Conservation (phyloP, 1,140 invertebrate genomes). For the Lineus longissimus region DNA sequence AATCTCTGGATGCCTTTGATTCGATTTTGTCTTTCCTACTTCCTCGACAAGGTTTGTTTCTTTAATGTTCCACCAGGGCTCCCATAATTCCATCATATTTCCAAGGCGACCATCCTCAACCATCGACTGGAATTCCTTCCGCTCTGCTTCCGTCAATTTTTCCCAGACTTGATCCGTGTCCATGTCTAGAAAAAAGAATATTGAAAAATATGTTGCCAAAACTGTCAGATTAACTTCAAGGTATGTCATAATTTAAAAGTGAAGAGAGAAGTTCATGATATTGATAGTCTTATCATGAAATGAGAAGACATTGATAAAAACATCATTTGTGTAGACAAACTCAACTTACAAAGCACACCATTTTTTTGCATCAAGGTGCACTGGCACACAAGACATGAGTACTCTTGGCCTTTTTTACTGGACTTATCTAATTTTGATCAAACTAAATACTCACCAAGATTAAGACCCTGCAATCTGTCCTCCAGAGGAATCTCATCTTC, state of each 20-base stretch:
- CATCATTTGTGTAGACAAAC: no score
- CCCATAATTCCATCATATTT: slow-evolving; percentile 44
- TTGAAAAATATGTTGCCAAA: neutral
- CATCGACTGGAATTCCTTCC: slow-evolving; percentile 39
- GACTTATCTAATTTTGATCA: no score
- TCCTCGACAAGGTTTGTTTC: slow-evolving; percentile 12
- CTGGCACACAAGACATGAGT: no score
- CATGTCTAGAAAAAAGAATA: slow-evolving; percentile 20
- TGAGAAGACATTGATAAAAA: no score
- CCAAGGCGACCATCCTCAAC: slow-evolving; percentile 37
- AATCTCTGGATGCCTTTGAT: slow-evolving; percentile 6
- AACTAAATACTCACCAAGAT: slow-evolving; percentile 38
- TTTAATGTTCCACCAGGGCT: slow-evolving; percentile 43
- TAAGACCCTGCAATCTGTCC: slow-evolving; percentile 31
- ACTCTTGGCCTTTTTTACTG: no score
- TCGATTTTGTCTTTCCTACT: neutral
- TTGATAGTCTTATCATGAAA: no score
- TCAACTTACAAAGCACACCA: no score
- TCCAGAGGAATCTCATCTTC: slow-evolving; percentile 24
- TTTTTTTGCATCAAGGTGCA: no score
- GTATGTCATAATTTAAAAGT: no score
- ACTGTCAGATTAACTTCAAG: no score
- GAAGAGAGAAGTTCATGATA: no score
- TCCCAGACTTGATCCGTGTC: slow-evolving; percentile 37
- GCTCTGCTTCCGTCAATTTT: slow-evolving; percentile 35